These are phyloP conservation scores for Pionites leucogaster DNA, from an alignment of 2,113 vertebrate species.

Conservation along the genomic window DNA sequence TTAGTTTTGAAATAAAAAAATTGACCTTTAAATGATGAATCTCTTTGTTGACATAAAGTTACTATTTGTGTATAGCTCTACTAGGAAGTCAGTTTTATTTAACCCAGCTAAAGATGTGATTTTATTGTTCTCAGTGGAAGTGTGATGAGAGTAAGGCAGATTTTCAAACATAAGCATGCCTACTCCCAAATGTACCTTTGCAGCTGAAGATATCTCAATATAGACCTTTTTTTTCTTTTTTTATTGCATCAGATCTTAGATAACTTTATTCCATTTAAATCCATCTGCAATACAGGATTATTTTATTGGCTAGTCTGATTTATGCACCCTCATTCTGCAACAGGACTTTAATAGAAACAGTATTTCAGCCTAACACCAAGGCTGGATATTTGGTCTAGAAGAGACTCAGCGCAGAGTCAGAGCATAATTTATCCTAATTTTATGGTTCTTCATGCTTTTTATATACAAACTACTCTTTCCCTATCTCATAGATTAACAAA, in stretches of 20 bases:
- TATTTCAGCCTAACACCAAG: background rate
- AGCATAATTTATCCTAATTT: background rate
- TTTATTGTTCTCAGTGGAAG: slow-evolving; percentile 84
- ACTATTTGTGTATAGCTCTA: slow-evolving; percentile 84
- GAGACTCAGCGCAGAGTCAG: background rate
- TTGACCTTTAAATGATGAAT: slow-evolving; percentile 83
- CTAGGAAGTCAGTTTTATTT: slow-evolving; percentile 77
- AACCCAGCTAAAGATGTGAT: slow-evolving; percentile 80
- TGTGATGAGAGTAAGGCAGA: slow-evolving; percentile 79
- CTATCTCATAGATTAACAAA: background rate
- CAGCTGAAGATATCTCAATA: background rate
- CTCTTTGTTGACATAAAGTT: slow-evolving; percentile 81
- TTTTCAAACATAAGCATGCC: slow-evolving; percentile 62
- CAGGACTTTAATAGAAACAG: background rate
- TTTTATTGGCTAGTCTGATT: background rate
- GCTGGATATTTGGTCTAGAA: background rate
- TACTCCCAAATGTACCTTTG: background rate
- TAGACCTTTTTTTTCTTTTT: background rate
- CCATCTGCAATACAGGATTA: background rate
- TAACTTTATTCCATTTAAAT: background rate
- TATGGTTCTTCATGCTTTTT: background rate
- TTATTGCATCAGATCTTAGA: background rate
- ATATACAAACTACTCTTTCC: background rate
- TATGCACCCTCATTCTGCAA: background rate
- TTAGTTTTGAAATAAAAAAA: background rate